These are phyloP conservation scores for Corythaeola cristata DNA, from an alignment of 2,113 vertebrate species.

Conservation along the genomic window DNA sequence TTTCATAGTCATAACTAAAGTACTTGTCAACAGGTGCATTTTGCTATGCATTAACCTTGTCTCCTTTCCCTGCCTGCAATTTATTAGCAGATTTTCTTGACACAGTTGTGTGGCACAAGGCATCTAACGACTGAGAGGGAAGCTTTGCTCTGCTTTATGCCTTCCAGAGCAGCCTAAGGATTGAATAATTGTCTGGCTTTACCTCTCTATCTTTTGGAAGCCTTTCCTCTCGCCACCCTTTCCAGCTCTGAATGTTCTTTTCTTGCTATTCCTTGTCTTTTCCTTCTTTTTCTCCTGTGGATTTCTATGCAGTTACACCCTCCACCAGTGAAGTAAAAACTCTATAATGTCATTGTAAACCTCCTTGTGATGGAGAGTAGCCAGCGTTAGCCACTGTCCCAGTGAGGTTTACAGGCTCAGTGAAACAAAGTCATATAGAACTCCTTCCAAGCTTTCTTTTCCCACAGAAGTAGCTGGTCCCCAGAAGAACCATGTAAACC, in stretches of 20 bases:
- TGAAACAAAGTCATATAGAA: not conserved
- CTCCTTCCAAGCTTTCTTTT: slow-evolving; percentile 10
- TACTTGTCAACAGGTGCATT: not conserved
- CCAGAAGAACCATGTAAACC: not conserved
- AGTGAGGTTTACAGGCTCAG: slow-evolving; percentile 15
- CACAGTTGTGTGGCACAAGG: not conserved
- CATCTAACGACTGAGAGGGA: not conserved
- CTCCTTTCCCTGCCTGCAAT: not conserved
- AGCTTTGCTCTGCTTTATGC: not conserved
- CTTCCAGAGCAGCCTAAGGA: not conserved
- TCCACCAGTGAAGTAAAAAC: not conserved
- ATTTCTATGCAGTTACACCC: not conserved
- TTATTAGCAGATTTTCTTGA: not conserved
- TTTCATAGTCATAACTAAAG: not conserved
- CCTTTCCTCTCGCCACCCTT: not conserved
- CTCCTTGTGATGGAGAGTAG: not conserved
- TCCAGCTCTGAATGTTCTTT: not conserved
- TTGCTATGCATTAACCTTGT: not conserved
- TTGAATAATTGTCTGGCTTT: not conserved
- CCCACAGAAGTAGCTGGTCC: not conserved
- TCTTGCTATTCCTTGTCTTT: not conserved
- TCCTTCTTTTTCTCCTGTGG: not conserved
- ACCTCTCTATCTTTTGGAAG: not conserved
- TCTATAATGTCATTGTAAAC: not conserved
- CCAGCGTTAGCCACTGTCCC: not conserved